Conservation (phyloP, 2,113 vertebrate species). For the Petromus typicus region DNA sequence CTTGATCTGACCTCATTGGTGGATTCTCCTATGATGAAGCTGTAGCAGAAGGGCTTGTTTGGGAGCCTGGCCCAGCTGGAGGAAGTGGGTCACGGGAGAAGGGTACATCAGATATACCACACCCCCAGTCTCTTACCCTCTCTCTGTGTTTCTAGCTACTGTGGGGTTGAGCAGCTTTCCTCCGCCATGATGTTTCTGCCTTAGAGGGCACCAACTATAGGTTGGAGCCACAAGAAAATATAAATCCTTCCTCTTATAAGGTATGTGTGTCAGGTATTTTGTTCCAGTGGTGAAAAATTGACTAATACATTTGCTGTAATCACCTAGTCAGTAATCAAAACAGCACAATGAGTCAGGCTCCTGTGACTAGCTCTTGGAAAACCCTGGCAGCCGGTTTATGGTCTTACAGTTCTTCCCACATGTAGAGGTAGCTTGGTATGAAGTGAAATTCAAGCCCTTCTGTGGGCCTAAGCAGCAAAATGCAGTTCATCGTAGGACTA, state of each 20-base stretch:
- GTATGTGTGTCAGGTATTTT: not conserved
- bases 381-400: not conserved
- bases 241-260: not conserved
- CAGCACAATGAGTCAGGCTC: not conserved
- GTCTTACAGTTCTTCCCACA: not conserved
- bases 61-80: not conserved
- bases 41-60: not conserved
- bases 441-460: not conserved
- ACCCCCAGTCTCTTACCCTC: not conserved
- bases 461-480: not conserved
- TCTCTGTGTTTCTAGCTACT: not conserved
- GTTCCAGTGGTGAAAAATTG: not conserved
- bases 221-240: not conserved
- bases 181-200: not conserved
- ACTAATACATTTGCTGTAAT: not conserved
- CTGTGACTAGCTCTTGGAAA: conserved; percentile 7
- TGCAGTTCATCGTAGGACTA: not conserved
- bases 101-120: rapidly evolving
- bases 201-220: not conserved
- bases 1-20: not conserved
- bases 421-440: not conserved
- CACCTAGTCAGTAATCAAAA: not conserved
- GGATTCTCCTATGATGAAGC: not conserved
- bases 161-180: not conserved
- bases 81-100: not conserved